Evolutionary conservation across 1,140 invertebrate genomes (phyloP), one percentile per base, ranked within the genome.

Genomic region (Dreissena rostriformis): DNA sequence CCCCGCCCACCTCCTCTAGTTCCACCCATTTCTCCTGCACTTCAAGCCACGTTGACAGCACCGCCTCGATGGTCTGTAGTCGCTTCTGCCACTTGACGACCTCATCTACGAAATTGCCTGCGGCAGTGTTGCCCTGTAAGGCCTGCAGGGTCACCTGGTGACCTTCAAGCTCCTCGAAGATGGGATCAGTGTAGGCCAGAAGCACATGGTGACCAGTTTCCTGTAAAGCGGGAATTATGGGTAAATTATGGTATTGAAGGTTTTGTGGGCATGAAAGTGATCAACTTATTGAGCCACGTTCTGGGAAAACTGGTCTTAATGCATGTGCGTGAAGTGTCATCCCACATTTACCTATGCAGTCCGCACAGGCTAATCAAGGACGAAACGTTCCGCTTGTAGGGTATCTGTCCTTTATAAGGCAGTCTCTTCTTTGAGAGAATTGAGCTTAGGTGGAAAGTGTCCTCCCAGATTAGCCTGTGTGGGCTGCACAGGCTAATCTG

Each of bases 1-100:
- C 39, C 39, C 39, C 39, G 8, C 39, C 39, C 78, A 94, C 92
- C 88, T 92, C 91, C 70, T 93, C 91, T 29, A 94, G 84, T 67
- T 93, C 90, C 51, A 91, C 86, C 93, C 93, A 93, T 79, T 93
- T 92, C 51, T 93, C 90, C 86, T 94, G 93, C 0, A 93, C 93
- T 17, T 92, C 90, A 39, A 93, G 85, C 93, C 93, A 94, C 11
- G 87, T 87, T 12, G 88, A 88, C 10, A 94, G 85, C 15, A 93
- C 92, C 57, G 90, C 91, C 84, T 94, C 93, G 57, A 94, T 93
- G 28, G 90, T 93, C 86, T 93, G 92, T 17, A 94, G 87, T 17
- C 88, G 82, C 79, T 92, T 92, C 88, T 94, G 92, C 93, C 93
- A 94, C 85, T 93, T 94, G 14, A 92, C 84, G 17, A 94, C 92